Evolutionary conservation across 2,797 vertebrate genomes (phyloP).

Genomic region (Loris lydekkerianus): DNA sequence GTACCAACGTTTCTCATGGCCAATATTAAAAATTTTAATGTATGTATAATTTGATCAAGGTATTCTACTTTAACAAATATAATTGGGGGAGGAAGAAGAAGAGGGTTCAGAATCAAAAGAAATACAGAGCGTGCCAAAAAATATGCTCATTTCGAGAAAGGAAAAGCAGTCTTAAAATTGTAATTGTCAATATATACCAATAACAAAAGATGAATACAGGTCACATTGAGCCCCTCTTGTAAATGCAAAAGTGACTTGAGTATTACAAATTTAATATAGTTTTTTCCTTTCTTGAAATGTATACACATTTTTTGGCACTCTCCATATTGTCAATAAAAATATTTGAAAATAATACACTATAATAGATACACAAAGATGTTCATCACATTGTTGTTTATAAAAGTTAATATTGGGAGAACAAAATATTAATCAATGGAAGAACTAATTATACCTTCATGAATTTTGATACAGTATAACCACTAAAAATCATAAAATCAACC

Average conservation of each 20-base stretch:
- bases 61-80: constrained; percentile 40
- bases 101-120: not conserved
- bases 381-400: not conserved
- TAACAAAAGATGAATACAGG: too few relatives aligned
- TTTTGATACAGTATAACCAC: not conserved
- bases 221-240: too few relatives aligned
- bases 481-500: not conserved
- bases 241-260: too few relatives aligned
- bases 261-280: too few relatives aligned
- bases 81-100: not conserved
- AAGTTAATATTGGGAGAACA: constrained; percentile 21
- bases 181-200: too few relatives aligned
- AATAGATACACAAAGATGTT: not conserved
- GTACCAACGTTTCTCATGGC: not conserved
- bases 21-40: not conserved
- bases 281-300: too few relatives aligned
- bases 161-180: too few relatives aligned
- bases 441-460: not conserved
- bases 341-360: not conserved
- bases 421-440: constrained; percentile 16
- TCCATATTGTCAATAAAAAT: not conserved
- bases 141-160: too few relatives aligned
- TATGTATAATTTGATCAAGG: not conserved
- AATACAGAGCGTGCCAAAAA: not conserved
- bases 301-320: too few relatives aligned